Evolutionary conservation across 1,140 invertebrate genomes (phyloP).

Genomic region (Aphidius ervi): DNA sequence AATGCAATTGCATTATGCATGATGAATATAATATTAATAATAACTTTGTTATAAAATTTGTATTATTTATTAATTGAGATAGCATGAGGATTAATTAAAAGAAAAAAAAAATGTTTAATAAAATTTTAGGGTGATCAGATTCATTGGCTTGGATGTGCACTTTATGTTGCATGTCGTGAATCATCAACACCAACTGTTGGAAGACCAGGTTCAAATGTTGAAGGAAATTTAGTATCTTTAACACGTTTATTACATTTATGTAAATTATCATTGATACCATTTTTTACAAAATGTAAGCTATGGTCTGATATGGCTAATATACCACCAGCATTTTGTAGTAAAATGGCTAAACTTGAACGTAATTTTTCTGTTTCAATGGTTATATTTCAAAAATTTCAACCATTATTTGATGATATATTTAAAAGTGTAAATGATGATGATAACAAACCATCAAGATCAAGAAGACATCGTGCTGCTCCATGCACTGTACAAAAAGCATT

Average conservation of each 20-base stretch:
- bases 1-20: too few relatives aligned
- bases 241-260: slow-evolving; percentile 83
- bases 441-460: slow-evolving; percentile 54
- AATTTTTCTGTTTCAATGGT: slow-evolving; percentile 94
- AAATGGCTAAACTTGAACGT: slow-evolving; percentile 81
- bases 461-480: slow-evolving; percentile 68
- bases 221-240: slow-evolving; percentile 90
- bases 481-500: slow-evolving; percentile 80
- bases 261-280: slow-evolving; percentile 88
- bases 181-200: slow-evolving; percentile 78
- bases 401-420: slow-evolving; percentile 84
- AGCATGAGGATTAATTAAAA: slow-evolving; percentile 6
- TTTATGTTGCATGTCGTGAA: slow-evolving; percentile 86
- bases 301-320: slow-evolving; percentile 94
- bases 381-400: slow-evolving; percentile 89
- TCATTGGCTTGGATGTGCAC: slow-evolving; percentile 92
- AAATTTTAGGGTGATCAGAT: slow-evolving; percentile 76
- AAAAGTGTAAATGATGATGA: slow-evolving; percentile 60
- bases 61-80: neutral
- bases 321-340: slow-evolving; percentile 76
- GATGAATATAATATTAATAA: neutral
- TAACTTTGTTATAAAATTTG: neutral
- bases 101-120: slow-evolving; percentile 8
- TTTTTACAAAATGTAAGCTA: slow-evolving; percentile 92
- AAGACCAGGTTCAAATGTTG: slow-evolving; percentile 62